Conservation (phyloP, 2,888 invertebrate genomes). For the Rotaria magnacalcarata region DNA sequence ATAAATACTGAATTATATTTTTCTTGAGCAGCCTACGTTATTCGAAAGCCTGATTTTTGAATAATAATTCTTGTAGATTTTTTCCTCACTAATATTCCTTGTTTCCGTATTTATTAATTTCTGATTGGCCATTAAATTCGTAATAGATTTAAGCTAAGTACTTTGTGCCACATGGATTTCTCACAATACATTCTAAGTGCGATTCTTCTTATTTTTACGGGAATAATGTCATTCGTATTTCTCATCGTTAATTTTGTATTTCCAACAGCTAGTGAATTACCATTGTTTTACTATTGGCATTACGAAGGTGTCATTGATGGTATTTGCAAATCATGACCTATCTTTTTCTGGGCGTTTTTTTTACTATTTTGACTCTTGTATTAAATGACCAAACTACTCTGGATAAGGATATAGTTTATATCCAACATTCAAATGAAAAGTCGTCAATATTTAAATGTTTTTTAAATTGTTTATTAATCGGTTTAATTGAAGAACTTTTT, state of each 20-base stretch:
- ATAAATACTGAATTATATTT: too few species aligned
- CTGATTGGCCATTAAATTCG: too few species aligned
- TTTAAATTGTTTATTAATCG: neutral
- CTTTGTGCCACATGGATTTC: neutral
- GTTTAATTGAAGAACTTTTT: neutral
- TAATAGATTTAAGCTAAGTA: too few species aligned
- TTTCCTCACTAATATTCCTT: too few species aligned
- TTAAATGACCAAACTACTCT: neutral
- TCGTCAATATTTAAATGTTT: neutral
- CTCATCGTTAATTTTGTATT: neutral
- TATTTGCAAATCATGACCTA: neutral
- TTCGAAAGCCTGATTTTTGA: too few species aligned
- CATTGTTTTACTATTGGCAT: neutral
- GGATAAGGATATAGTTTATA: neutral
- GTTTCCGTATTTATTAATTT: too few species aligned
- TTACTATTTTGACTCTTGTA: neutral
- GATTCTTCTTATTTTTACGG: neutral
- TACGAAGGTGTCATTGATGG: neutral
- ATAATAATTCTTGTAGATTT: too few species aligned
- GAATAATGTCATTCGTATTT: neutral
- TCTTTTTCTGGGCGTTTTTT: neutral
- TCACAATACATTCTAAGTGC: neutral
- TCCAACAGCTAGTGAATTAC: neutral
- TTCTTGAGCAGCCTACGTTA: too few species aligned
- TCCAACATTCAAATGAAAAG: neutral